Evolutionary conservation across 2,797 vertebrate genomes (phyloP).

Genomic region (Lophotriccus pileatus): DNA sequence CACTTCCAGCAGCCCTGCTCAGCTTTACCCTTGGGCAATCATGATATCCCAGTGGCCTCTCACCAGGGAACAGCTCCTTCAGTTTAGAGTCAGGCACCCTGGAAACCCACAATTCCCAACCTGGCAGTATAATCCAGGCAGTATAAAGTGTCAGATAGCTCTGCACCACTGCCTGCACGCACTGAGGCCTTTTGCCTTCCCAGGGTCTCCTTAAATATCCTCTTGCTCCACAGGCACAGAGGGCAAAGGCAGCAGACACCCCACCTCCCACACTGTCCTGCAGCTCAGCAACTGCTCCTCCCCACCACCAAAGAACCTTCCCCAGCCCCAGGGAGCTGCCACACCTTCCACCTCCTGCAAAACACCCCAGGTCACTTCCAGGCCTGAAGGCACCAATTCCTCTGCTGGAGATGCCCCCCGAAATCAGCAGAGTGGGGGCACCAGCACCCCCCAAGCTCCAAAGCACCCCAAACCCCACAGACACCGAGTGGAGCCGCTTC

Average conservation of each 20-base stretch:
- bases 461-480: neutral
- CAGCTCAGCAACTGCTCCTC: neutral
- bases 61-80: neutral
- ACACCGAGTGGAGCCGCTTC: neutral
- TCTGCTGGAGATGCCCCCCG: rapidly evolving
- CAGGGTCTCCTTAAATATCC: too few relatives aligned
- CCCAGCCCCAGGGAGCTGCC: neutral
- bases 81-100: neutral
- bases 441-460: neutral
- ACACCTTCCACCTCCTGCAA: neutral
- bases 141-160: rapidly evolving
- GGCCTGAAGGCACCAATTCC: neutral
- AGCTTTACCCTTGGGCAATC: neutral
- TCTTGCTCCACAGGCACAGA: neutral
- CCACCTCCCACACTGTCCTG: too few relatives aligned
- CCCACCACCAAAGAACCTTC: neutral
- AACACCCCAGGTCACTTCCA: neutral
- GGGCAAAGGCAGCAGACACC: neutral
- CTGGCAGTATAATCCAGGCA: neutral
- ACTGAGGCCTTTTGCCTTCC: neutral
- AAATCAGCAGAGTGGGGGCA: rapidly evolving
- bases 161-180: neutral
- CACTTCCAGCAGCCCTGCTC: neutral
- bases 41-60: rapidly evolving
- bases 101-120: neutral